Conservation (phyloP, 1,140 invertebrate species). For the Apis mellifera region DNA sequence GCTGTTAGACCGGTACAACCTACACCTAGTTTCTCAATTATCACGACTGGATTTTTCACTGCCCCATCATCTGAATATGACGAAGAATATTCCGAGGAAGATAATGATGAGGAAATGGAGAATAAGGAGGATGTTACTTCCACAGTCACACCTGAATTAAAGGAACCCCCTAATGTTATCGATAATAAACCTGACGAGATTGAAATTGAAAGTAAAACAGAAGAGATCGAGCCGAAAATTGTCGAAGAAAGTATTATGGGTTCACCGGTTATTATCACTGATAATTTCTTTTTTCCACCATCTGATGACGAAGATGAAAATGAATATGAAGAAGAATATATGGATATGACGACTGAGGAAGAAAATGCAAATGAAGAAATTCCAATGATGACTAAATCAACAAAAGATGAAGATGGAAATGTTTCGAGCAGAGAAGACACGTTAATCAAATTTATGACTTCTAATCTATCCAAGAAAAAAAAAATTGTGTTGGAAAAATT, state of each 20-base stretch:
- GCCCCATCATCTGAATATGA: slow-evolving; percentile 64
- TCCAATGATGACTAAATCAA: neutral
- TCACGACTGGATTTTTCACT: slow-evolving; percentile 79
- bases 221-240: slow-evolving; percentile 13
- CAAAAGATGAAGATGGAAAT: slow-evolving; percentile 17
- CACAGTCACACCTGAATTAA: slow-evolving; percentile 62
- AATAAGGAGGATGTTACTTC: slow-evolving; percentile 6
- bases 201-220: slow-evolving; percentile 1
- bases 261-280: slow-evolving; percentile 77
- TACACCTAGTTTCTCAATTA: slow-evolving; percentile 75
- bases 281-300: slow-evolving; percentile 77
- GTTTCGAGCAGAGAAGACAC: slow-evolving; percentile 4
- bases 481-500: slow-evolving; percentile 33
- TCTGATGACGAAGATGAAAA: slow-evolving; percentile 60
- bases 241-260: slow-evolving; percentile 42
- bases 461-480: neutral
- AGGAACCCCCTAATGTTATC: slow-evolving; percentile 68
- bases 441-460: neutral
- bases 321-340: slow-evolving; percentile 62
- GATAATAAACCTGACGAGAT: slow-evolving; percentile 57
- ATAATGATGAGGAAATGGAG: slow-evolving; percentile 24
- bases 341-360: slow-evolving; percentile 34
- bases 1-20: slow-evolving; percentile 72
- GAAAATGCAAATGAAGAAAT: neutral
- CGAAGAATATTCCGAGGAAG: slow-evolving; percentile 64